Conservation (phyloP, 1,140 invertebrate genomes). For the Leucophenga varia region DNA sequence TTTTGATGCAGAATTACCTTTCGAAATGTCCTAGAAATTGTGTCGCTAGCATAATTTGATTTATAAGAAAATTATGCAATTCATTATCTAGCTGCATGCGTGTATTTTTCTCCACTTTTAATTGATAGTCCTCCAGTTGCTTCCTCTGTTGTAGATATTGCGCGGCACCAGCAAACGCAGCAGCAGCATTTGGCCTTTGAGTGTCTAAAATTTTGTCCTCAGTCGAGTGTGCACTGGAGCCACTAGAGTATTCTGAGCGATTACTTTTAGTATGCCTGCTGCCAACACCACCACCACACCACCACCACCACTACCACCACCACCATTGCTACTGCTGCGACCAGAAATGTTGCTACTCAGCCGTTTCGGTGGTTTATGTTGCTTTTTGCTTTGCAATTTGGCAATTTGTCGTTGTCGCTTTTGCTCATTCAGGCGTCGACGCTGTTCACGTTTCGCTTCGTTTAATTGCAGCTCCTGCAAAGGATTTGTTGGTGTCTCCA, state of each 20-base stretch:
- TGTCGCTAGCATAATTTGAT: slow-evolving; percentile 73
- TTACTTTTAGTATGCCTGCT: no score
- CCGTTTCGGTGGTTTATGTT: slow-evolving; percentile 9
- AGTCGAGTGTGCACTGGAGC: not conserved
- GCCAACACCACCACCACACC: no score
- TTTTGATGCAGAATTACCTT: slow-evolving; percentile 61
- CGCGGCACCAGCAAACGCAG: slow-evolving; percentile 28
- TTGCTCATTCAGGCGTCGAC: slow-evolving; percentile 28
- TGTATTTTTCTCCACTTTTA: slow-evolving; percentile 54
- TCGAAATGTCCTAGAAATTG: slow-evolving; percentile 80
- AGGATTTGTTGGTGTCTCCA: slow-evolving; percentile 25
- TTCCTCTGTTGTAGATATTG: slow-evolving; percentile 30
- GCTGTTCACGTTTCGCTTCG: slow-evolving; percentile 14
- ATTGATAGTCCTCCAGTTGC: slow-evolving; percentile 35
- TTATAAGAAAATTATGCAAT: slow-evolving; percentile 70
- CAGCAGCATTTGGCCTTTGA: slow-evolving; percentile 12
- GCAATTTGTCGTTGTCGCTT: slow-evolving; percentile 34
- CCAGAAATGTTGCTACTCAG: slow-evolving; percentile 6
- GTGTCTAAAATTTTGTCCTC: not conserved
- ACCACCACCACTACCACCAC: not conserved
- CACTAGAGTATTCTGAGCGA: no score
- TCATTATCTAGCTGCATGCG: slow-evolving; percentile 63
- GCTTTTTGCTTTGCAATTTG: slow-evolving; percentile 37
- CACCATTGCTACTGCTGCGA: slow-evolving; percentile 36
- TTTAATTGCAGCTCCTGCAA: slow-evolving; percentile 31